Evolutionary conservation across 2,797 vertebrate genomes (phyloP), one percentile per base, ranked within the genome.

Genomic region (Molossus molossus): DNA sequence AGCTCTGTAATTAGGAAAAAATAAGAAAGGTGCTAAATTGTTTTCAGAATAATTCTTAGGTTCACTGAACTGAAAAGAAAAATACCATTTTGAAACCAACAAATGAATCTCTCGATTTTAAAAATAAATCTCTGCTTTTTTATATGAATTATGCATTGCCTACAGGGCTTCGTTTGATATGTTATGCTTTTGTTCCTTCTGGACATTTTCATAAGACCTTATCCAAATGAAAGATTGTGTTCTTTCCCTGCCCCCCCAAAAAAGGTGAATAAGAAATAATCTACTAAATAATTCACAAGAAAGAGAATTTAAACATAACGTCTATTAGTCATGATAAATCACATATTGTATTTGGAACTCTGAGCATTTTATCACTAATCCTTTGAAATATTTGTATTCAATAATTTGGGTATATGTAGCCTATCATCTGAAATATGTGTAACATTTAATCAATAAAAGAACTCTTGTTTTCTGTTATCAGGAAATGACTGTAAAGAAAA

Each of bases 61-160:
- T 89, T 97, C 87, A 96, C 13, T 81, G 81, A 96, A 94, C 92
- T 96, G 90, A 92, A 87, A 96, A 95, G 58, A 91, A 95, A 93
- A 95, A 57, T 88, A 72, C 17, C 37, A 92, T 45, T 69, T 90
- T 67, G 69, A 96, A 67, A 67, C 14, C 21, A 93, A 89, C 23
- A 93, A 91, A 92, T 64, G 87, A 75, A 94, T 90, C 23, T 97
- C 37, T 85, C 33, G 73, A 64, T 65, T 73, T 84, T 23, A 72
- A 53, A 94, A 93, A 67, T 53, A 80, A 96, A 93, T 21, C 23
- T 69, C 81, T 82, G 9, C 45, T 20, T 64, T 90, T 87, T 65
- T 2, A 33, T 53, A 84, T 96, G 77, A 97, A 96, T 92, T 96
- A 95, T 97, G 62, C 60, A 96, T 94, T 87, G 27, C 65, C 37